Base-by-base conservation (phyloP, 2,888 invertebrate genomes). In the Microctonus hyperodae region DNA sequence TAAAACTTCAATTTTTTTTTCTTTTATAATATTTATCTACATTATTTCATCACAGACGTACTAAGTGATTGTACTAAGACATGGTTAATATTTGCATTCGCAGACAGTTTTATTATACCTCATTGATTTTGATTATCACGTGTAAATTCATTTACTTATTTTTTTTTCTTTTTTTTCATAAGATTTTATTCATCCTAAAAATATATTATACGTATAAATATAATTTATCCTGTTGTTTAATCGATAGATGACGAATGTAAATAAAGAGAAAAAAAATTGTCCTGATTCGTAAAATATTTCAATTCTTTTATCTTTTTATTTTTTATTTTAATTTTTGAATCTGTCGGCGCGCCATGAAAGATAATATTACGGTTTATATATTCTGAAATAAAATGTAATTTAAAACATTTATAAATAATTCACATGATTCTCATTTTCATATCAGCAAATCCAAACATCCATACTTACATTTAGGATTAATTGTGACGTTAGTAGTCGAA, bases 401-500 rank as follows among this genome's bases (percentile, higher is more conserved):
- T 20, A 23, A n/a, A 37, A 58, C 35, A 37, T 23, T 5, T 37
- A 22, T 37, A 22, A 37, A 37, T 33, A 40, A 58, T 7, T 23
- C n/a, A 16, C 11, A 44, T n/a, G 7, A 44, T 50, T 35, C 10
- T 31, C 33, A 28, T 40, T 33, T 4, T 44, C 48, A 53, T 60
- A 65, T 65, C 60, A 65, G 55, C n/a, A 31, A 60, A 16, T 33
- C 37, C 33, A 65, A 60, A 65, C 48, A 65, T 65, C 37, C 53
- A 10, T 22, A 28, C 31, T 61, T n/a, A 61, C 35, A 37, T 31
- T 28, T 11, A 11, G 6, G 53, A 28, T 53, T 55, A 37, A 62
- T 13, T 22, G 16, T 33, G 55, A 55, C 31, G 55, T 53, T 53
- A 20, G 20, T 6, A 6, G 10, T 5, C 11, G 23, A 55, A 31